These are phyloP conservation scores for Halichoeres trimaculatus DNA, from an alignment of 2,113 vertebrate species.

Conservation along the genomic window DNA sequence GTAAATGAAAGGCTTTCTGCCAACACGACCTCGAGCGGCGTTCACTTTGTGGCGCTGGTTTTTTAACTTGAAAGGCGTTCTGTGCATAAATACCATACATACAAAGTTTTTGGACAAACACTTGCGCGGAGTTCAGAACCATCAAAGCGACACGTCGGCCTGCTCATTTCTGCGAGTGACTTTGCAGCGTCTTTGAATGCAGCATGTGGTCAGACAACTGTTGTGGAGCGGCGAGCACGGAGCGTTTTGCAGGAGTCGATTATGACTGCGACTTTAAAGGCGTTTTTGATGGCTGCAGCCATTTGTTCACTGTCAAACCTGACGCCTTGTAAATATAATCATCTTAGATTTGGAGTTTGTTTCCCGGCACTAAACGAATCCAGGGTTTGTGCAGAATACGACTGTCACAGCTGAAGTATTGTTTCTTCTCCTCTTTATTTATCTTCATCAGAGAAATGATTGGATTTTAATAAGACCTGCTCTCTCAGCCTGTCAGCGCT, in stretches of 20 bases:
- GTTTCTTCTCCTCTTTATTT: conserved; percentile 36
- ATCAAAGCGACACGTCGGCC: conserved; percentile 29
- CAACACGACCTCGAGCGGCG: background rate
- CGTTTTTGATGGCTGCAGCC: conserved; percentile 41
- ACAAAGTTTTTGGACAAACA: conserved; percentile 9
- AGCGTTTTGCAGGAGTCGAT: conserved; percentile 40
- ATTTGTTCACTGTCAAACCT: conserved; percentile 60
- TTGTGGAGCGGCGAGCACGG: conserved; percentile 6
- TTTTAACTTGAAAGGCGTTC: conserved; percentile 1
- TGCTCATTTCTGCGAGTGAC: conserved; percentile 17
- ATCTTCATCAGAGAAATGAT: conserved; percentile 63
- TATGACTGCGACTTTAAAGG: conserved; percentile 43
- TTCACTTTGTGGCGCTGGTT: background rate
- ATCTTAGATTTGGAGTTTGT: conserved; percentile 54
- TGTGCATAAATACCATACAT: background rate
- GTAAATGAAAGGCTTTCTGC: background rate
- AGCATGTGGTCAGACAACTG: conserved; percentile 41
- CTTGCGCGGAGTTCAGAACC: conserved; percentile 19
- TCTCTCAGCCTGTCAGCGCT: conserved; percentile 53
- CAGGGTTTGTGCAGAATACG: conserved; percentile 39
- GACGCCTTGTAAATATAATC: conserved; percentile 58
- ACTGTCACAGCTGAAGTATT: conserved; percentile 61
- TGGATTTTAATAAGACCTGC: conserved; percentile 60
- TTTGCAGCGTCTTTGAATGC: conserved; percentile 55
- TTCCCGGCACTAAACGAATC: conserved; percentile 44